These are phyloP conservation scores for Pipistrellus kuhlii DNA, from an alignment of 2,797 vertebrate genomes.

Conservation along the genomic window DNA sequence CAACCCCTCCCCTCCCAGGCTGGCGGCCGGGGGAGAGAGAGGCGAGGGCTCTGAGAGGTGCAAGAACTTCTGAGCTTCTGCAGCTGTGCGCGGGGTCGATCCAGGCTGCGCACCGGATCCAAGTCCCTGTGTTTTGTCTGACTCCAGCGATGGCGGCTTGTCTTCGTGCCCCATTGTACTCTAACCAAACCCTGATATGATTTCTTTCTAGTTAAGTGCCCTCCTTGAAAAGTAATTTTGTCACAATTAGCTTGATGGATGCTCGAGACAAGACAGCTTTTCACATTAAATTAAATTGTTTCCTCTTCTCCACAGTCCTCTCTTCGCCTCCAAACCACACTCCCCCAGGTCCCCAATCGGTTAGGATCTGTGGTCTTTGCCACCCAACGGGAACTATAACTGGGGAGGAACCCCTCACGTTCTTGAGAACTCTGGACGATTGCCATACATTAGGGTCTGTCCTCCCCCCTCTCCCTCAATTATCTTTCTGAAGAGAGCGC, in stretches of 20 bases:
- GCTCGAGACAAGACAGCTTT: constrained; percentile 4
- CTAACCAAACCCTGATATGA: constrained; percentile 37
- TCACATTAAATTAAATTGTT: constrained; percentile 68
- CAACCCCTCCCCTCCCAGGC: not conserved
- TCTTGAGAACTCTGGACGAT: not conserved
- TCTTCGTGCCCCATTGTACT: not conserved
- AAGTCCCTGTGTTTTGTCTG: not conserved
- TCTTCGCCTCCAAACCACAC: constrained; percentile 10
- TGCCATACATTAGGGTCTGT: not conserved
- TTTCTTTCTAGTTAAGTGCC: constrained; percentile 58
- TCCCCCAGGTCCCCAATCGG: not conserved
- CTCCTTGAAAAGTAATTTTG: constrained; percentile 74
- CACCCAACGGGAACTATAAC: not conserved
- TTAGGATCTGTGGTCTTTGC: constrained; percentile 26
- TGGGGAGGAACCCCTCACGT: constrained; percentile 20
- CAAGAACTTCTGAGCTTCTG: not conserved
- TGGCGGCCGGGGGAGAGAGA: not conserved
- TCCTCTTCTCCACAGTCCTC: constrained; percentile 28
- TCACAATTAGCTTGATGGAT: constrained; percentile 67
- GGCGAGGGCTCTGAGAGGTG: too few species aligned
- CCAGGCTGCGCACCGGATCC: not conserved
- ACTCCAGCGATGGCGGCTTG: not conserved
- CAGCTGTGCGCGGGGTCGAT: not conserved
- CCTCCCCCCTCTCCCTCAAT: not conserved
- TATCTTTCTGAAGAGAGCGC: constrained; percentile 29